These are phyloP conservation scores for Drosophila novamexicana DNA, from an alignment of 1,140 invertebrate genomes.

Conservation along the genomic window DNA sequence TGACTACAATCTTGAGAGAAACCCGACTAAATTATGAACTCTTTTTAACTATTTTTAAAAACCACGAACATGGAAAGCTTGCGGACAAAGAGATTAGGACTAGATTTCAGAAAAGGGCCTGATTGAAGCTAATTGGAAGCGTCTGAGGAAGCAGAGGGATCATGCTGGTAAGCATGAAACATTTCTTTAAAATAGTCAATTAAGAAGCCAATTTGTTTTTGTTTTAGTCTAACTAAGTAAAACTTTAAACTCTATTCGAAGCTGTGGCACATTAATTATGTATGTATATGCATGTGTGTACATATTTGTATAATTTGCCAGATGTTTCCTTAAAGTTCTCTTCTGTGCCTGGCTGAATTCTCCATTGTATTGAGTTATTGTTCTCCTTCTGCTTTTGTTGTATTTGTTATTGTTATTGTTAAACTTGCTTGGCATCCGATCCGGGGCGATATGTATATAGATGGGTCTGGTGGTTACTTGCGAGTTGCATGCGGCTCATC, in stretches of 20 bases:
- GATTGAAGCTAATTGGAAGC: too few relatives aligned
- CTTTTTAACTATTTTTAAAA: too few relatives aligned
- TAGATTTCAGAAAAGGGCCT: too few relatives aligned
- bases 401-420: background rate
- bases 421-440: background rate
- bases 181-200: background rate
- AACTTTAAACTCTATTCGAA: conserved; percentile 11
- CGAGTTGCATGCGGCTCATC: background rate
- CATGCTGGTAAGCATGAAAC: background rate
- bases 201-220: background rate
- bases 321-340: background rate
- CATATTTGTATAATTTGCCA: conserved; percentile 6
- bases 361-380: background rate
- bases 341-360: background rate
- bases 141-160: background rate
- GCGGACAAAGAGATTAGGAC: too few relatives aligned
- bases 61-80: too few relatives aligned
- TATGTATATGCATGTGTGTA: conserved; percentile 18
- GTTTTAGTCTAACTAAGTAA: conserved; percentile 8
- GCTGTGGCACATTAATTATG: conserved; percentile 23
- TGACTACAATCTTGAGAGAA: too few relatives aligned
- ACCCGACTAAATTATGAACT: too few relatives aligned
- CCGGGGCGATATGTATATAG: background rate
- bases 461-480: background rate
- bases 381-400: background rate